Conservation (phyloP, 1,140 invertebrate genomes). For the Bathynomus jamesi region DNA sequence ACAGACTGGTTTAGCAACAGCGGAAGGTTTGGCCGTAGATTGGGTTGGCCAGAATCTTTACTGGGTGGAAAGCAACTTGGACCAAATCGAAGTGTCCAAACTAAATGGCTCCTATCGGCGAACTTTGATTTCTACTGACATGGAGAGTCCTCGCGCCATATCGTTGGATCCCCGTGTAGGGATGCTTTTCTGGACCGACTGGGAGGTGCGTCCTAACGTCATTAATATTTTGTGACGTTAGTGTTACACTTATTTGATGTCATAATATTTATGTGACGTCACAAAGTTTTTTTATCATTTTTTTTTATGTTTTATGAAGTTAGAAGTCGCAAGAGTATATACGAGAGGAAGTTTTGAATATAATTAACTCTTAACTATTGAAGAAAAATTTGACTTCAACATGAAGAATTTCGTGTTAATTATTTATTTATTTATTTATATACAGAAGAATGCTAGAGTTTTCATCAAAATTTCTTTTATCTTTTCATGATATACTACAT, state of each 20-base stretch:
- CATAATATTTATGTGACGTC: too few relatives aligned
- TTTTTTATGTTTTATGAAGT: background rate
- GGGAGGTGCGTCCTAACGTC: constrained; percentile 41
- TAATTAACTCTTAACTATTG: too few relatives aligned
- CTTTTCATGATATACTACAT: too few relatives aligned
- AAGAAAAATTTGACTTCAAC: too few relatives aligned
- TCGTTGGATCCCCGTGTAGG: constrained; percentile 72
- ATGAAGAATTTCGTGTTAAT: too few relatives aligned
- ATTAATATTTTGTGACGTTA: too few relatives aligned
- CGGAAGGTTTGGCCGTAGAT: constrained; percentile 76
- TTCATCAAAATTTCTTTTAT: too few relatives aligned
- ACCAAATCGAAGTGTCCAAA: constrained; percentile 82
- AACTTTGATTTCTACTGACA: constrained; percentile 71
- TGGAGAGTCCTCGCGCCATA: constrained; percentile 77
- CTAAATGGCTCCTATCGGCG: constrained; percentile 67
- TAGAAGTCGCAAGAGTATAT: background rate
- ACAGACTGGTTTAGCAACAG: constrained; percentile 70
- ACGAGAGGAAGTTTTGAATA: too few relatives aligned
- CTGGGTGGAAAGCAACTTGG: constrained; percentile 73
- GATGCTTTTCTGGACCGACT: constrained; percentile 60
- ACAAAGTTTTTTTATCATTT: too few relatives aligned
- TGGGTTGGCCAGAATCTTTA: constrained; percentile 77
- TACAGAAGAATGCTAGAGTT: too few relatives aligned
- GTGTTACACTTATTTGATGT: too few relatives aligned
- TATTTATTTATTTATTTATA: too few relatives aligned